Evolutionary conservation across 2,888 invertebrate genomes (phyloP), one percentile per base, ranked within the genome.

Genomic region (Eurytoma adleriae): DNA sequence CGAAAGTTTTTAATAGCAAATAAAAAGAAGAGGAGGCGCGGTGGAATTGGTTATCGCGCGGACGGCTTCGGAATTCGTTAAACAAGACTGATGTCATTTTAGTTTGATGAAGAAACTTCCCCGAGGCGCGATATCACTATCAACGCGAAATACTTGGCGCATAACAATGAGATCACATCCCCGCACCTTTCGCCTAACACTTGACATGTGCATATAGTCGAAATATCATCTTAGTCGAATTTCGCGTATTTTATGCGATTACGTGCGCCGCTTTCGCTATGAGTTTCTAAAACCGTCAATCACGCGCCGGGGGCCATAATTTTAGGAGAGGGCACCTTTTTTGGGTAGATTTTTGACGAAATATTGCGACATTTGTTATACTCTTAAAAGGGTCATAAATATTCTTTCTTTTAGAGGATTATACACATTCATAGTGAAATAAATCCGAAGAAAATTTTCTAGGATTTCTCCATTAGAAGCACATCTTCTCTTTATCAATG

Each of bases 91-190:
- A 78, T 78, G 74, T 78, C 78, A 75, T 69, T 79, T 81, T 20
- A 81, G 78, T 78, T 81, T 81, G 81, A 81, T 81, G 78, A 81
- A 81, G 81, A 81, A 81, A 79, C 72, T 81, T 81, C 72, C 30
- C n/a, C 50, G 67, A 57, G 67, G 70, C 70, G 69, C 78, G 81
- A 80, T 80, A 80, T 80, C 80, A 66, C 73, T 81, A 81, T 81
- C 81, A 74, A 74, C 54, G 74, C 74, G 78, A 78, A 81, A 81
- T 80, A 81, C 78, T 81, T 75, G 81, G 61, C 78, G 78, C 81
- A 81, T 81, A 73, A 78, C 74, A 78, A 81, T 81, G 81, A 81
- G 81, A 80, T 80, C 80, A 57, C 72, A 62, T 67, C 52, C 50
- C 57, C 40, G 10, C 10, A n/a, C 59, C 30, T 24, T 40, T 54